Conservation (phyloP, 1,140 invertebrate species). For the Rhagoletis zephyria region DNA sequence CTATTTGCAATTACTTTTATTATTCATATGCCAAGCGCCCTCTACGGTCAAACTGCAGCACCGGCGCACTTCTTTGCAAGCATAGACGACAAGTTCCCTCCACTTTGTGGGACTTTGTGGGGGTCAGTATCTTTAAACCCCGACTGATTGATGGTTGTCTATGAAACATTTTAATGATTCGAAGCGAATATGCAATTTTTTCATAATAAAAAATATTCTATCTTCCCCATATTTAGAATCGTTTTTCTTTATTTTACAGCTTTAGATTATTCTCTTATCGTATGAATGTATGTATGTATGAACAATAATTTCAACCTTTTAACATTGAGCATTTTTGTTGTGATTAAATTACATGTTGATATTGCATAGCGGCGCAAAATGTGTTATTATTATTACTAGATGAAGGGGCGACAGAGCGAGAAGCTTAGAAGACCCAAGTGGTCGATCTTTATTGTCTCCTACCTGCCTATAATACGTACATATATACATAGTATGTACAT, state of each 20-base stretch:
- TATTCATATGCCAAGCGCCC: slow-evolving; percentile 57
- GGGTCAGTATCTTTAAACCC: slow-evolving; percentile 66
- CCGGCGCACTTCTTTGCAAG: neutral
- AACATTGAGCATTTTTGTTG: neutral
- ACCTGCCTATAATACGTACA: too few species aligned
- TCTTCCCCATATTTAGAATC: neutral
- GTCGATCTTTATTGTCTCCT: too few species aligned
- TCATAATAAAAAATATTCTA: neutral
- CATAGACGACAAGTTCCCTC: neutral
- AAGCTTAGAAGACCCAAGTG: neutral
- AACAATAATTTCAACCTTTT: slow-evolving; percentile 14
- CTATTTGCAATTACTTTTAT: slow-evolving; percentile 73
- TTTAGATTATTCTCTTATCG: neutral
- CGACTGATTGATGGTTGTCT: slow-evolving; percentile 67
- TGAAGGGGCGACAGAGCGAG: neutral
- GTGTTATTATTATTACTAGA: slow-evolving; percentile 19
- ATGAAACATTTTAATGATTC: slow-evolving; percentile 58
- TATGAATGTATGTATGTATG: neutral
- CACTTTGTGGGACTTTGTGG: slow-evolving; percentile 15
- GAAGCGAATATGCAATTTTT: slow-evolving; percentile 7
- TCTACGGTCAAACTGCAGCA: neutral
- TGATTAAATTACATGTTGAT: slow-evolving; percentile 35
- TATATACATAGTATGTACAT: too few species aligned
- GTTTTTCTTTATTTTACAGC: neutral
- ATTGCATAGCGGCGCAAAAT: neutral